Evolutionary conservation across 2,797 vertebrate species (phyloP), one percentile per base, ranked within the genome.

Genomic region (Leptoclinus maculatus): DNA sequence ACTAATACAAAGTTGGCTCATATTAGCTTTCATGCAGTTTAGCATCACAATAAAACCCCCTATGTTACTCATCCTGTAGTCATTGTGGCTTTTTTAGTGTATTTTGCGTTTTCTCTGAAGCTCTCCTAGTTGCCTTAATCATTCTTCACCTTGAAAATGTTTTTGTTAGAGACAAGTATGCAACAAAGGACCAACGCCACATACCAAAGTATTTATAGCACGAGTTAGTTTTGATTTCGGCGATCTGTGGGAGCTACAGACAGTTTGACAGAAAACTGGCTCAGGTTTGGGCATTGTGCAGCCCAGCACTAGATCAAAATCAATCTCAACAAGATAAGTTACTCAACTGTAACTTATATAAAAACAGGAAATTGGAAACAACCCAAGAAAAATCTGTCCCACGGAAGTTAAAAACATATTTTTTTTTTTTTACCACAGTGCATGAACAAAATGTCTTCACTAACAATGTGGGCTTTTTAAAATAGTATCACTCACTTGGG

Each of bases 401-500:
- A 34, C 32, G 32, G 32, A 34, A 34, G 32, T 7, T 34, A 7
- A 34, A 34, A 27, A 27, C 27, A 27, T 32, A 1, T 32, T 7
- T 34, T 34, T 34, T 41, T 41, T 41, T n/a, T n/a, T 49, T 49
- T 9, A 38, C 36, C 36, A 38, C 36, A 38, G 36, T 2, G 36
- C 36, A 8, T 38, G 36, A 38, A 38, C 10, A 9, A 38, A 38
- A 38, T 10, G 8, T 10, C 36, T 38, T 38, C 2, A 38, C 36
- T 11, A 11, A 9, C 36, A 38, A 38, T 38, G 8, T 38, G 10
- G 9, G 8, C 5, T 49, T 19, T n/a, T 17, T 19, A 1, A 34
- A 21, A 34, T 2, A 34, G 34, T 2, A 58, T 2, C 3, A 6
- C 93, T 93, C 91, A 97, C 97, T 95, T 97, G 54, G 96, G 97